phyloP scores from a whole-genome alignment of 92 coral and sea anemone genomes.

The Metridium senile region DNA sequence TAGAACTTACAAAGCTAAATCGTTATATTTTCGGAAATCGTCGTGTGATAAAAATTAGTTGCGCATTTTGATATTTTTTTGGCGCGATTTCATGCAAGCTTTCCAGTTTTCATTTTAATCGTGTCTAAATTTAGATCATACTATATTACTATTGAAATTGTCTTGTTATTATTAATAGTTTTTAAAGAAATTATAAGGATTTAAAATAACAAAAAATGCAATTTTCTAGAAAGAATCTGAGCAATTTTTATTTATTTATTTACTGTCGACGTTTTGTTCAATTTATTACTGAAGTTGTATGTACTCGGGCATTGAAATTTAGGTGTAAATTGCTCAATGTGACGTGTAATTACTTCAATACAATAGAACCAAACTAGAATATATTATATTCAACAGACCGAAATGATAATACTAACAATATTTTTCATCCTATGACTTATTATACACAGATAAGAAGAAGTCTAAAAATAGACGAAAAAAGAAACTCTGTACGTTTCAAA shows the following conservation, averaged over 20 bases:
- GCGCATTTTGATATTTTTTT: too few species aligned
- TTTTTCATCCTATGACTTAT: slow-evolving; percentile 18
- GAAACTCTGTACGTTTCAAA: slow-evolving; percentile 28
- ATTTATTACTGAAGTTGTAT: background rate
- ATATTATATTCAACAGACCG: background rate
- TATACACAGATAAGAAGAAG: slow-evolving; percentile 29
- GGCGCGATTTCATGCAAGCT: too few species aligned
- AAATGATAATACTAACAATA: slow-evolving; percentile 4
- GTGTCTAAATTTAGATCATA: too few species aligned
- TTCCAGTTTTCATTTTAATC: too few species aligned
- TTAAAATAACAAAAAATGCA: too few species aligned
- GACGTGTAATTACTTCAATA: slow-evolving; percentile 16
- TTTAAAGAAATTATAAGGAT: too few species aligned
- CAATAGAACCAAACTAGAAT: slow-evolving; percentile 26
- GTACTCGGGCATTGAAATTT: background rate
- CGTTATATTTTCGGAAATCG: too few species aligned
- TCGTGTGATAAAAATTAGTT: too few species aligned
- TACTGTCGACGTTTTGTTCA: background rate
- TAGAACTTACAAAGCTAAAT: too few species aligned
- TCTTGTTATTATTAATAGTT: too few species aligned
- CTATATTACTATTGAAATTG: too few species aligned
- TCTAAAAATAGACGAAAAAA: slow-evolving; percentile 26
- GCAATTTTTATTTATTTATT: background rate
- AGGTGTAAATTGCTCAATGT: slow-evolving; percentile 27
- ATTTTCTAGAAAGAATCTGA: too few species aligned